These are phyloP conservation scores for Metacarcinus magister DNA, from an alignment of 2,888 invertebrate species.

Conservation along the genomic window DNA sequence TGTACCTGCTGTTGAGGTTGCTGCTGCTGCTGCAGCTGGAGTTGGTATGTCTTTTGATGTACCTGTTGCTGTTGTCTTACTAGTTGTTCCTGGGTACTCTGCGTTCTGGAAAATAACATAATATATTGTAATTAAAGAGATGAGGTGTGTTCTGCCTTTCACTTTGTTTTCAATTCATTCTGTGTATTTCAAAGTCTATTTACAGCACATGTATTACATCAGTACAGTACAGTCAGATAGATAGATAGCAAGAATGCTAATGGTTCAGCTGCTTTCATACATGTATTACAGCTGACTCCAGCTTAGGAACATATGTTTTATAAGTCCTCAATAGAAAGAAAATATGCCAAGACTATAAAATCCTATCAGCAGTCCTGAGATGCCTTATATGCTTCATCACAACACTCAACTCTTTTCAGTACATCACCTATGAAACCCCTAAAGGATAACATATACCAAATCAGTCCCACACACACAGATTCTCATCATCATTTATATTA, in stretches of 20 bases:
- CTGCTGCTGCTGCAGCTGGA: conserved; percentile 70
- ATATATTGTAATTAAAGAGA: background rate
- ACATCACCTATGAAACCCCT: background rate
- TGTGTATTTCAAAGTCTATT: background rate
- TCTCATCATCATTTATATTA: background rate
- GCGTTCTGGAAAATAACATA: conserved; percentile 62
- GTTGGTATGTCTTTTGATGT: conserved; percentile 58
- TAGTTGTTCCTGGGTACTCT: conserved; percentile 55
- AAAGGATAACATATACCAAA: background rate
- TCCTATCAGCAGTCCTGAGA: background rate
- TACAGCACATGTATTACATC: background rate
- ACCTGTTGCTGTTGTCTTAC: conserved; percentile 66
- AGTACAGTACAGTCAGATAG: too few relatives aligned
- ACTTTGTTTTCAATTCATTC: background rate
- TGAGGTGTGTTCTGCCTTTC: background rate
- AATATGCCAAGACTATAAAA: background rate
- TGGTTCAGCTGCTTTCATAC: background rate
- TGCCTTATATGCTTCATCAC: background rate
- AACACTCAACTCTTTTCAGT: background rate
- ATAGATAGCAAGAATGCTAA: background rate
- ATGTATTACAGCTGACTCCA: background rate
- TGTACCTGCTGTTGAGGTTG: conserved; percentile 65
- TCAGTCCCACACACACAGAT: background rate
- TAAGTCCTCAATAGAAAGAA: background rate
- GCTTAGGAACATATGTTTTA: background rate